phyloP scores from a whole-genome alignment of 2,797 vertebrate genomes.

The Macrochelys suwanniensis region DNA sequence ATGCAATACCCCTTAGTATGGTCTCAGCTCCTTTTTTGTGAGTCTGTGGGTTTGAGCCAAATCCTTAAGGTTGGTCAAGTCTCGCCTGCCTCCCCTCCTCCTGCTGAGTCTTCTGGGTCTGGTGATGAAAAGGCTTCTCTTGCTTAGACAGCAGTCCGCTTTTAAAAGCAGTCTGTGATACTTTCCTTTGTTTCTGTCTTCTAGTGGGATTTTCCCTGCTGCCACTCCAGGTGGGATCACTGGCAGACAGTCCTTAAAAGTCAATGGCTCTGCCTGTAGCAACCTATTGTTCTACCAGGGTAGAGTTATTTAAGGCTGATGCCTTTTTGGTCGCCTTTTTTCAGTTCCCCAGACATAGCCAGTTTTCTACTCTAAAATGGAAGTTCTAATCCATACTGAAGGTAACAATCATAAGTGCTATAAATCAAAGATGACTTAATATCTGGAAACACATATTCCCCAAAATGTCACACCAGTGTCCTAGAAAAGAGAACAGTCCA shows the following conservation, averaged over 20 bases:
- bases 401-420: not conserved
- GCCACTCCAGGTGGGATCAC: conserved; percentile 69
- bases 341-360: conserved; percentile 5
- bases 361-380: not conserved
- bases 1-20: conserved; percentile 22
- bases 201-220: conserved; percentile 77
- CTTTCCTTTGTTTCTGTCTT: conserved; percentile 74
- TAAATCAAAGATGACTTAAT: not conserved
- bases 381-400: not conserved
- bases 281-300: conserved; percentile 73
- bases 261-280: conserved; percentile 74
- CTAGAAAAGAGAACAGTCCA: too few relatives aligned
- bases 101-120: conserved; percentile 38
- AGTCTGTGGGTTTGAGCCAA: conserved; percentile 40
- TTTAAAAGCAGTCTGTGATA: conserved; percentile 69
- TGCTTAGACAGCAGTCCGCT: conserved; percentile 1
- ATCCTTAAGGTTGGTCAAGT: not conserved
- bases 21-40: conserved; percentile 25
- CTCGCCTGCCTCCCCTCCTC: conserved; percentile 50
- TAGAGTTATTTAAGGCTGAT: conserved; percentile 62
- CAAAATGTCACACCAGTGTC: not conserved
- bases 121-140: conserved; percentile 62
- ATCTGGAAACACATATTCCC: not conserved
- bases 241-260: conserved; percentile 72
- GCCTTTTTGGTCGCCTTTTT: conserved; percentile 49